Evolutionary conservation across 2,888 invertebrate genomes (phyloP).

Genomic region (Agrilus mali): DNA sequence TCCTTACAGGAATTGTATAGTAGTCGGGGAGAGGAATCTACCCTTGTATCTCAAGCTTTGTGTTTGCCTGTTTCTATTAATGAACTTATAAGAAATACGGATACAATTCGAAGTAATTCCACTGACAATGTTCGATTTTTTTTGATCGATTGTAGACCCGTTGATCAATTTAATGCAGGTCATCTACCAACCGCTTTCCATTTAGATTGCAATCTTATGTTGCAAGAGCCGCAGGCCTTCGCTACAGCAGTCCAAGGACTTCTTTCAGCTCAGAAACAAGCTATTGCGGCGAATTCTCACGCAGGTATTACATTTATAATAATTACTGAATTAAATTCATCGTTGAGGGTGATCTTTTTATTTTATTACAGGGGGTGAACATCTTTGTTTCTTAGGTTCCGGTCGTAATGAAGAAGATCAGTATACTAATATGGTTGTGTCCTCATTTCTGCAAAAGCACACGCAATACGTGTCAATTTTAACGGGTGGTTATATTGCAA

Average conservation of each 20-base stretch:
- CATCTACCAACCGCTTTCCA: slow-evolving; percentile 97
- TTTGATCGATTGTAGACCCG: slow-evolving; percentile 91
- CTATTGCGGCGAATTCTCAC: slow-evolving; percentile 72
- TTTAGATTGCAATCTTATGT: slow-evolving; percentile 91
- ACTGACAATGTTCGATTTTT: slow-evolving; percentile 69
- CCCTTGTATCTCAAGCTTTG: slow-evolving; percentile 62
- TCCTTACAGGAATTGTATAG: slow-evolving; percentile 30
- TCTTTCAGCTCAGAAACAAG: slow-evolving; percentile 78
- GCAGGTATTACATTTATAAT: slow-evolving; percentile 37
- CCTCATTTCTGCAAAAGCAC: slow-evolving; percentile 89
- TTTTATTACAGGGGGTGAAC: slow-evolving; percentile 50
- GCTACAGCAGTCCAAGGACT: slow-evolving; percentile 88
- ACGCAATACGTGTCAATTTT: slow-evolving; percentile 86
- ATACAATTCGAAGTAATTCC: slow-evolving; percentile 24
- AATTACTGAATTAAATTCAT: neutral
- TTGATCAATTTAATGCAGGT: slow-evolving; percentile 93
- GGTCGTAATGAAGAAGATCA: slow-evolving; percentile 89
- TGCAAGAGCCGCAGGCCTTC: slow-evolving; percentile 92
- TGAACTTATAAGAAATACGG: slow-evolving; percentile 47
- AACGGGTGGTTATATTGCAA: slow-evolving; percentile 78
- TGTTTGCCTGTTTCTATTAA: slow-evolving; percentile 94
- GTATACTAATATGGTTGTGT: slow-evolving; percentile 96
- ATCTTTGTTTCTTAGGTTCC: slow-evolving; percentile 86
- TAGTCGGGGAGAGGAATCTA: slow-evolving; percentile 19
- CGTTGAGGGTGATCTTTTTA: slow-evolving; percentile 2